These are phyloP conservation scores for Malthinus flaveolus DNA, from an alignment of 2,888 invertebrate species.

Conservation along the genomic window DNA sequence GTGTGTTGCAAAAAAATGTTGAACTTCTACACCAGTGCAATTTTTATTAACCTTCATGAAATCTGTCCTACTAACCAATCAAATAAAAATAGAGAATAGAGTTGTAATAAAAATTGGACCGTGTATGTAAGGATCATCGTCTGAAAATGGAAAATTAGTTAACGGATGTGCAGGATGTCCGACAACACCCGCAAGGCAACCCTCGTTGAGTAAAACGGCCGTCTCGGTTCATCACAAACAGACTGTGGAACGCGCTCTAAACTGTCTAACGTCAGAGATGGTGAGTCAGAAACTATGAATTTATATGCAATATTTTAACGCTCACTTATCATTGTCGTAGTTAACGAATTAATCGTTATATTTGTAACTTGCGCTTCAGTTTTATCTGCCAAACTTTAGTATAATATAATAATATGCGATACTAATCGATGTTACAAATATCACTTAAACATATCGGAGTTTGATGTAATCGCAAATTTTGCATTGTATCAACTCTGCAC, in stretches of 20 bases:
- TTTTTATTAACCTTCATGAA: constrained; percentile 21
- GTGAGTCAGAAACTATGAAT: constrained; percentile 61
- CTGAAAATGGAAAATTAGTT: constrained; percentile 33
- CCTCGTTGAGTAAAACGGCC: constrained; percentile 54
- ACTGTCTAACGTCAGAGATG: constrained; percentile 84
- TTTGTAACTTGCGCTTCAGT: constrained; percentile 12
- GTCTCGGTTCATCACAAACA: constrained; percentile 56
- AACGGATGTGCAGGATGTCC: constrained; percentile 61
- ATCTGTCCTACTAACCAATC: not conserved
- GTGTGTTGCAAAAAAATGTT: no score
- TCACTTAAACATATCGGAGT: constrained; percentile 1
- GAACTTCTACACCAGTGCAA: constrained; percentile 18
- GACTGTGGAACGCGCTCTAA: constrained; percentile 72
- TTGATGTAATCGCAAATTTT: not conserved
- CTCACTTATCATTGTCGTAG: constrained; percentile 15
- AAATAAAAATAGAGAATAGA: not conserved
- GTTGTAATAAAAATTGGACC: constrained; percentile 27
- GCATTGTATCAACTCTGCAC: constrained; percentile 33
- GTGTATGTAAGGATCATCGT: constrained; percentile 25
- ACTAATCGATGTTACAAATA: constrained; percentile 18
- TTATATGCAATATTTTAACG: constrained; percentile 15
- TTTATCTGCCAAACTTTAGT: not conserved
- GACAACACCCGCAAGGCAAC: constrained; percentile 60
- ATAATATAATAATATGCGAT: not conserved
- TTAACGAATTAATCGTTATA: constrained; percentile 7